Base-by-base conservation (phyloP, 2,113 vertebrate species). In the Saguinus imperator region DNA sequence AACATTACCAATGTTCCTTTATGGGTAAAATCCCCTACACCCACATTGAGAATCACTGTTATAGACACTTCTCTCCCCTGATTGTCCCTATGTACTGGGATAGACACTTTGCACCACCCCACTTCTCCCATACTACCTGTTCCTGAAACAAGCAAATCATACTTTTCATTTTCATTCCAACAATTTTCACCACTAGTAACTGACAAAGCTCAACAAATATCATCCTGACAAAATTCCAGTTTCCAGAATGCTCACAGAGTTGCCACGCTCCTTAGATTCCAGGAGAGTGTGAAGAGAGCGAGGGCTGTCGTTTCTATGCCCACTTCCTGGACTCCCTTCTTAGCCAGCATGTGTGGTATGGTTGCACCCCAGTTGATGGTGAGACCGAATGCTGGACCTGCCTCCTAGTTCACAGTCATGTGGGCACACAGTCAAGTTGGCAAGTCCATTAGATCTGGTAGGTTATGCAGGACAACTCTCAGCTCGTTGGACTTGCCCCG, bases 71-170 rank as follows among this genome's bases (percentile, higher is more conserved):
- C 73, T 86, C 29, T 70, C 18, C 29, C 58, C 43, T 48, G 35
- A 91, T 32, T 83, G 32, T 84, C 12, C 52, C 32, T 81, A 18
- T 40, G 79, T 20, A 48, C 40, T 81, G 35, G 14, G 11, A 77
- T 5, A 87, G 64, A 76, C 8, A 68, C 27, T 10, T 8, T 93
- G 35, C 50, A n/a, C 40, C 23, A 35, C 66, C 48, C 45, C 32
- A 20, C 25, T 87, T 83, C 37, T 87, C 73, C 37, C 73, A 82
- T 7, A 43, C 32, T 50, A 23, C 23, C 82, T 87, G 23, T 72
- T 84, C 85, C 93, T 91, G 50, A 85, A 91, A 89, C 61, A 84
- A 93, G 29, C 18, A 84, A 93, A 85, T 70, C n/a, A 52, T 12
- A 73, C 29, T 43, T 72, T 88, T 76, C 29, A 21, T 72, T 81